Percentiles rank a stretch among this genome's conserved stretches.
phyloP scores from a whole-genome alignment of 2,888 invertebrate genomes.

The Tuberolachnus salignus region DNA sequence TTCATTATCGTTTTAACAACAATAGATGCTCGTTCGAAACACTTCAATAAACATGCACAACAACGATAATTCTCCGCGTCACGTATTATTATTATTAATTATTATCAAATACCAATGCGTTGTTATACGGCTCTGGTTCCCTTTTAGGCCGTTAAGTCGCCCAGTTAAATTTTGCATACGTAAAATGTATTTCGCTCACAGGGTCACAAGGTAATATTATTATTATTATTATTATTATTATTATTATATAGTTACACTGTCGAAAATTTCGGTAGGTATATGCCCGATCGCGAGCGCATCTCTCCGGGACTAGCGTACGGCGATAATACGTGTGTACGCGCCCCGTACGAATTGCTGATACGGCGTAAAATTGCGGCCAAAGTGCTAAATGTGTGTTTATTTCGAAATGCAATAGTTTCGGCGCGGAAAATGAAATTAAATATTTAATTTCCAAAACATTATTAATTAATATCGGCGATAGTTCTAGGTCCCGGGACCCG shows the following conservation, averaged over 20 bases:
- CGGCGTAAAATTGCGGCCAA: background rate
- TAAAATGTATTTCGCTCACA: background rate
- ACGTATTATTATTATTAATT: constrained; percentile 5
- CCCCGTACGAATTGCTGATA: background rate
- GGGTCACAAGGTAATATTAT: background rate
- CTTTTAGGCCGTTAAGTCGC: background rate
- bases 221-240: no score
- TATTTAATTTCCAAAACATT: constrained; percentile 31
- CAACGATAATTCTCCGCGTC: background rate
- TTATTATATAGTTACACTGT: background rate
- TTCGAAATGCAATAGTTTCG: no score
- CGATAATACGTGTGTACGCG: no score
- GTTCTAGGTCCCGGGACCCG: no score
- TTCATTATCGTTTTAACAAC: background rate
- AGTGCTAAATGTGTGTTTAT: background rate
- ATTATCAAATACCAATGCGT: constrained; percentile 15
- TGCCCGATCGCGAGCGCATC: background rate
- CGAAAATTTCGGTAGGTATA: background rate
- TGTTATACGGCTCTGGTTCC: no score
- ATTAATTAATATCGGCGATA: no score
- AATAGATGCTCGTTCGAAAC: background rate
- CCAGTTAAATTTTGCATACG: background rate
- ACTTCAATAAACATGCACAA: background rate
- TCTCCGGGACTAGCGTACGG: constrained; percentile 11
- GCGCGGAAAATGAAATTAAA: background rate